These are phyloP conservation scores for Zygogramma bicolorata DNA, from an alignment of 2,888 invertebrate species.

Conservation along the genomic window DNA sequence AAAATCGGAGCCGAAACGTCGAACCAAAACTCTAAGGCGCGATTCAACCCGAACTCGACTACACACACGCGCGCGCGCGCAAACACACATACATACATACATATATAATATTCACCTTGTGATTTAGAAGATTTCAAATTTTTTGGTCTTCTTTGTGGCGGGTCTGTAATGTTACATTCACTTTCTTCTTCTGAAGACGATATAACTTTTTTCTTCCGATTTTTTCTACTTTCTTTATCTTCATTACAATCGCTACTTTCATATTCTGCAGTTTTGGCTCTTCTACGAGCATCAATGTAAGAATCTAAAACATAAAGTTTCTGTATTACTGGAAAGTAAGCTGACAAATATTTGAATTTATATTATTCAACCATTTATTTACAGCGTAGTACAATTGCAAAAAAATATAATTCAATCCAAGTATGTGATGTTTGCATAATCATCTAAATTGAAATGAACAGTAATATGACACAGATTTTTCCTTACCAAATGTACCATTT, in stretches of 20 bases:
- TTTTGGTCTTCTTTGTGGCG: background rate
- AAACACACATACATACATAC: background rate
- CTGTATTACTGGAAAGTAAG: background rate
- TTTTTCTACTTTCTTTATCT: slow-evolving; percentile 5
- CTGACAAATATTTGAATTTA: background rate
- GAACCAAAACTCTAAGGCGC: too few relatives aligned
- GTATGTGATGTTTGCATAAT: background rate
- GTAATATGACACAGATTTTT: background rate
- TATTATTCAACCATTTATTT: background rate
- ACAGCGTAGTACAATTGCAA: background rate
- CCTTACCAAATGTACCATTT: slow-evolving; percentile 2
- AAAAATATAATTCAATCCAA: background rate
- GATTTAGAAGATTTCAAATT: background rate
- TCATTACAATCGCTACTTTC: background rate
- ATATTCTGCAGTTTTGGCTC: slow-evolving; percentile 11
- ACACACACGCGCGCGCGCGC: too few relatives aligned
- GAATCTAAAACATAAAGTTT: slow-evolving; percentile 1
- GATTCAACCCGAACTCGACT: too few relatives aligned
- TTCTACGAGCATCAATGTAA: slow-evolving; percentile 12
- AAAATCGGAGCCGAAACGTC: too few relatives aligned
- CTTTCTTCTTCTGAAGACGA: background rate
- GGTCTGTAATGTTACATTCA: background rate
- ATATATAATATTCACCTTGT: background rate
- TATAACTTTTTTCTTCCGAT: background rate
- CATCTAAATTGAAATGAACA: background rate